phyloP scores from a whole-genome alignment of 35 echinoderm and acorn worm genomes.

The Ptychodera flava region DNA sequence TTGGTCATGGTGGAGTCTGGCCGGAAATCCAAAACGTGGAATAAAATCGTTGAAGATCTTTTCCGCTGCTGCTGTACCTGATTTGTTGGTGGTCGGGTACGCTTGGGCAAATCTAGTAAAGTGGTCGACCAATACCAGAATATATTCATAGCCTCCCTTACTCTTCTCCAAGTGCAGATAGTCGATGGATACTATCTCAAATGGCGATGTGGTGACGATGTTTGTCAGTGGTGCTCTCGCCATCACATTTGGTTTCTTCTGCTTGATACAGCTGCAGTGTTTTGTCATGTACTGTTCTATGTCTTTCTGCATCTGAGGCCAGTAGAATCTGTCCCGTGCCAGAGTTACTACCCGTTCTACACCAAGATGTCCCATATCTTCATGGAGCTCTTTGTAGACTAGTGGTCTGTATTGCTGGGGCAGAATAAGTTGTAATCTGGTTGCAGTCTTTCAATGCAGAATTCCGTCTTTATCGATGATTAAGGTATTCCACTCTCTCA shows the following conservation, averaged over 20 bases:
- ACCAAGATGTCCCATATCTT: slow-evolving; percentile 53
- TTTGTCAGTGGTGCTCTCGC: slow-evolving; percentile 41
- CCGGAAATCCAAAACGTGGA: slow-evolving; percentile 30
- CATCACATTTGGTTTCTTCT: slow-evolving; percentile 33
- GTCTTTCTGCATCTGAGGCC: slow-evolving; percentile 45
- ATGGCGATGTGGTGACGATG: slow-evolving; percentile 21
- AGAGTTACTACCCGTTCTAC: slow-evolving; percentile 29
- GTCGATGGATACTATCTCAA: slow-evolving; percentile 64
- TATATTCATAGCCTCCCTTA: slow-evolving; percentile 46
- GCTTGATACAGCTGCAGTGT: slow-evolving; percentile 30
- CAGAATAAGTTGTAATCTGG: slow-evolving; percentile 55
- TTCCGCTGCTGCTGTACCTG: slow-evolving; percentile 35
- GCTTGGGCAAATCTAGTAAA: slow-evolving; percentile 60
- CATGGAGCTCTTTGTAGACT: slow-evolving; percentile 31
- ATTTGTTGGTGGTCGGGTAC: slow-evolving; percentile 39
- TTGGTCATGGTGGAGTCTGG: slow-evolving; percentile 38
- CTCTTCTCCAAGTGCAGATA: slow-evolving; percentile 51
- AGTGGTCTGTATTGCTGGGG: background rate
- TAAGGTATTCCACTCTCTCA: no score
- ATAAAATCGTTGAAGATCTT: slow-evolving; percentile 28
- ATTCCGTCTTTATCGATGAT: no score
- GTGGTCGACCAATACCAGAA: slow-evolving; percentile 54
- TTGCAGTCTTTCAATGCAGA: no score
- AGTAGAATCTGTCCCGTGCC: slow-evolving; percentile 55
- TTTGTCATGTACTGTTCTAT: slow-evolving; percentile 36